Percentiles rank a stretch among this genome's conserved stretches.
These are phyloP conservation scores for Apostichopus japonicus DNA, from an alignment of 35 echinoderm and acorn worm species.

Conservation along the genomic window DNA sequence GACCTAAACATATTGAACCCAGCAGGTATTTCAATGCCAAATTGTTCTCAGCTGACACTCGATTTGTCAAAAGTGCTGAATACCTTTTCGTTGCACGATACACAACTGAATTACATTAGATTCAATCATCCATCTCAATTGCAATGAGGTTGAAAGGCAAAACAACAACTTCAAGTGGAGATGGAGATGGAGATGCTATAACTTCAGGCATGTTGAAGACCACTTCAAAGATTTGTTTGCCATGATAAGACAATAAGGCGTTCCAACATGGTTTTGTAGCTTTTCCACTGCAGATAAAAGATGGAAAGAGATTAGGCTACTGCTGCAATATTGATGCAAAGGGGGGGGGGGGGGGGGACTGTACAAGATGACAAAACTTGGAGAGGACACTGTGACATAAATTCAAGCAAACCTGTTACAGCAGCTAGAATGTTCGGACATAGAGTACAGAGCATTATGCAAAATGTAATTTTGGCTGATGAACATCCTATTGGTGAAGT, in stretches of 20 bases:
- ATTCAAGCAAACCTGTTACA: conserved; percentile 65
- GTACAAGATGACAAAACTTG: conserved; percentile 49
- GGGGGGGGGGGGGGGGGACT: too few species aligned
- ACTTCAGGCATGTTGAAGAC: conserved; percentile 18
- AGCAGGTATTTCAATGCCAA: background rate
- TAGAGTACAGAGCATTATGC: conserved; percentile 61
- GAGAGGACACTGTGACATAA: conserved; percentile 58
- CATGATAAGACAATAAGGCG: conserved; percentile 33
- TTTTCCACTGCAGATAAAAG: conserved; percentile 32
- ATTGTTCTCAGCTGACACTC: background rate
- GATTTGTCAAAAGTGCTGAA: background rate
- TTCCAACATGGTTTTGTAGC: conserved; percentile 21
- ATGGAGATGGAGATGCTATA: background rate
- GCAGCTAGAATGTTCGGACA: conserved; percentile 60
- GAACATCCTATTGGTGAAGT: conserved; percentile 68
- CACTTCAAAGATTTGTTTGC: conserved; percentile 36
- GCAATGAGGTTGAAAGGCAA: conserved; percentile 44
- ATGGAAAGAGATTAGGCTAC: background rate
- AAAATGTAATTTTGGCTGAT: conserved; percentile 71
- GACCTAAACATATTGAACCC: background rate
- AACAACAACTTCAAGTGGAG: conserved; percentile 34
- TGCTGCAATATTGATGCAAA: background rate
- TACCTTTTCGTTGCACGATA: background rate
- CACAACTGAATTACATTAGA: background rate
- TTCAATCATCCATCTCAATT: conserved; percentile 13